These are phyloP conservation scores for Ageneiosus marmoratus DNA, from an alignment of 2,113 vertebrate genomes.

Conservation along the genomic window DNA sequence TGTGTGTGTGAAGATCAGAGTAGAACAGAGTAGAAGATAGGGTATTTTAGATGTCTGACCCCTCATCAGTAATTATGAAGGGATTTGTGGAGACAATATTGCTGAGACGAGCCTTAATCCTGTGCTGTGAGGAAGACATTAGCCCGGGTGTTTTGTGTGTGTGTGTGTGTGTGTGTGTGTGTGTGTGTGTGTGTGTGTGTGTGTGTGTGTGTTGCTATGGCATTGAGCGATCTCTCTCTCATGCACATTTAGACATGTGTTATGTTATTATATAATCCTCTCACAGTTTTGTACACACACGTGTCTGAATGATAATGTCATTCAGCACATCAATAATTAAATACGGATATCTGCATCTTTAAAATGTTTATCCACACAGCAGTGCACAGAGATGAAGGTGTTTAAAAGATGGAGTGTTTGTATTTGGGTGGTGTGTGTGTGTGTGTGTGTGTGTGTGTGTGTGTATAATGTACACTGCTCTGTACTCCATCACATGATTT, in stretches of 20 bases:
- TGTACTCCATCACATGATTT: too few species aligned
- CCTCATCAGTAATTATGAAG: background rate
- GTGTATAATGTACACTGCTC: too few species aligned
- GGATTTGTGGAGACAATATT: constrained; percentile 17
- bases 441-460: too few species aligned
- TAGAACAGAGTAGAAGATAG: background rate
- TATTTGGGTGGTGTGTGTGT: background rate
- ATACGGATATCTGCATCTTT: too few species aligned
- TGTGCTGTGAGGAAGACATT: background rate
- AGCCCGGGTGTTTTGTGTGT: constrained; percentile 33
- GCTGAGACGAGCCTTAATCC: background rate
- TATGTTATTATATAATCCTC: too few species aligned
- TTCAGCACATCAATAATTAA: background rate
- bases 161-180: constrained; percentile 29
- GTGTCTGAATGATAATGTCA: background rate
- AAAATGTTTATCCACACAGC: too few species aligned
- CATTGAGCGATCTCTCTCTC: constrained; percentile 16
- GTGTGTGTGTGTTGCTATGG: constrained; percentile 43
- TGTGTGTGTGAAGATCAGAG: background rate
- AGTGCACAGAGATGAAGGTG: background rate
- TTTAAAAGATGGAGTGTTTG: background rate
- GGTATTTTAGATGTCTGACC: background rate
- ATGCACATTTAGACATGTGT: background rate
- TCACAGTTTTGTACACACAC: background rate
- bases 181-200: background rate